Conservation (phyloP, 1,140 invertebrate species). For the Temnothorax nylanderi region DNA sequence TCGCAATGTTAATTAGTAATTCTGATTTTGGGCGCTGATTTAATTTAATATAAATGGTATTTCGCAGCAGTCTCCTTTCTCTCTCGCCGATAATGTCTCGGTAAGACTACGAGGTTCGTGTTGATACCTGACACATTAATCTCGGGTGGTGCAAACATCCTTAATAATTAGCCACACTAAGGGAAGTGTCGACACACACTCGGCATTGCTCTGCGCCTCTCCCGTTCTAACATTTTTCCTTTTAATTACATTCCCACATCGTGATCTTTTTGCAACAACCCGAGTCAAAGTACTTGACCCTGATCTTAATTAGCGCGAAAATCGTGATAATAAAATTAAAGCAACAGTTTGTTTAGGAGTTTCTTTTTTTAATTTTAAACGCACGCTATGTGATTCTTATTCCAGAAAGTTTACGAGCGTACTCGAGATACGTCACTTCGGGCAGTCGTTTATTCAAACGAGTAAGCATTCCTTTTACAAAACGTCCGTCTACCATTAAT, state of each 20-base stretch:
- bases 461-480: conserved; percentile 6
- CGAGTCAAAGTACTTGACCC: conserved; percentile 46
- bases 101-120: not conserved
- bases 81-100: conserved; percentile 14
- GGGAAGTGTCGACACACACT: conserved; percentile 65
- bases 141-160: conserved; percentile 64
- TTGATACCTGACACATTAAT: conserved; percentile 52
- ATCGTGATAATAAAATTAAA: conserved; percentile 1
- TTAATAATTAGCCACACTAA: conserved; percentile 66
- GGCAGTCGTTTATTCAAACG: not conserved
- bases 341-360: not conserved
- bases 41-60: conserved; percentile 16
- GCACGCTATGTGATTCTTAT: not conserved
- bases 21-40: conserved; percentile 30
- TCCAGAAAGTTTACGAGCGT: not conserved
- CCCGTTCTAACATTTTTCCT: conserved; percentile 24
- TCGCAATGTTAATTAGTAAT: conserved; percentile 32
- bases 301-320: conserved; percentile 60
- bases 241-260: conserved; percentile 26
- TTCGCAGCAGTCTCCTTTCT: conserved; percentile 20
- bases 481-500: conserved; percentile 53
- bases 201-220: not conserved
- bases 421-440: conserved; percentile 12
- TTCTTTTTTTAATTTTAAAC: not conserved
- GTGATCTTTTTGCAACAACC: conserved; percentile 29